phyloP scores from a whole-genome alignment of 1,140 invertebrate species.

The Drosophila ficusphila region DNA sequence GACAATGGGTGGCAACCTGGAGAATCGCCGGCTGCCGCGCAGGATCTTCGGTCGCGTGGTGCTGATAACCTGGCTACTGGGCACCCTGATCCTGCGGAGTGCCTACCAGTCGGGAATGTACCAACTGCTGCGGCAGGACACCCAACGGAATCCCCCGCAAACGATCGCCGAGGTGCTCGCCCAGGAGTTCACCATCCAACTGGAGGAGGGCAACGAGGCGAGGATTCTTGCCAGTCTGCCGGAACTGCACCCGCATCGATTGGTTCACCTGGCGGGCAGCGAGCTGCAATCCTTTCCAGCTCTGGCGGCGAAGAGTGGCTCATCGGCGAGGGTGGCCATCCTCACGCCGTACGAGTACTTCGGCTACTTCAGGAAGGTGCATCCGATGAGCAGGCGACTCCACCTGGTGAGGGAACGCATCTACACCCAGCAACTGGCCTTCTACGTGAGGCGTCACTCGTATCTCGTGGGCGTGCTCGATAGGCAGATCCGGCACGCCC shows the following conservation, averaged over 20 bases:
- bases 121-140: constrained; percentile 67
- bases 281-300: constrained; percentile 61
- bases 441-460: constrained; percentile 69
- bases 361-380: constrained; percentile 71
- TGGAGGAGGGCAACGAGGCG: constrained; percentile 55
- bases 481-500: constrained; percentile 57
- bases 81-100: constrained; percentile 48
- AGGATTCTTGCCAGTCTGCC: constrained; percentile 62
- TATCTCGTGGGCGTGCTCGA: constrained; percentile 63
- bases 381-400: constrained; percentile 54
- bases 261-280: constrained; percentile 45
- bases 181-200: constrained; percentile 51
- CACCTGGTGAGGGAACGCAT: constrained; percentile 69
- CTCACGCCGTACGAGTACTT: constrained; percentile 74
- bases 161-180: constrained; percentile 66
- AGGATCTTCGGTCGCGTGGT: constrained; percentile 32
- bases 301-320: constrained; percentile 51
- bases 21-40: constrained; percentile 19
- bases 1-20: constrained; percentile 61
- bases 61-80: constrained; percentile 58
- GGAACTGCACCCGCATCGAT: constrained; percentile 36
- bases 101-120: constrained; percentile 79
- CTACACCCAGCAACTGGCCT: constrained; percentile 69
- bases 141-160: constrained; percentile 65
- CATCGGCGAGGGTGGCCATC: constrained; percentile 40